These are phyloP conservation scores for Phengaris alcon DNA, from an alignment of 2,888 invertebrate species.

Conservation along the genomic window DNA sequence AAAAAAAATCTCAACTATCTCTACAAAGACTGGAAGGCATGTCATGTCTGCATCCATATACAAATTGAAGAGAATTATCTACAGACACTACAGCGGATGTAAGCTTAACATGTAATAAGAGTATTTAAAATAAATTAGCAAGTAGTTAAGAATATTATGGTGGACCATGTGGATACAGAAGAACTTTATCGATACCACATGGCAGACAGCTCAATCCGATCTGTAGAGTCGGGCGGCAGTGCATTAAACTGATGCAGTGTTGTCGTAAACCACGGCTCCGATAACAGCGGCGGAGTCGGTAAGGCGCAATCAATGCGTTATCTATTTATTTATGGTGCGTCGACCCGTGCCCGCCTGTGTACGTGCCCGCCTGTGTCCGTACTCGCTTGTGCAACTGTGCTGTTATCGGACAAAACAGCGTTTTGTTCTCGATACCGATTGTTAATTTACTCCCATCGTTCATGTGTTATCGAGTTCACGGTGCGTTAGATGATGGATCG, in stretches of 20 bases:
- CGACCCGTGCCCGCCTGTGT: conserved; percentile 53
- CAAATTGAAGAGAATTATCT: too few relatives aligned
- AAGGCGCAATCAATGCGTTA: conserved; percentile 61
- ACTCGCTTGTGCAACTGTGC: not conserved
- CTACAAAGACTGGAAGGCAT: too few relatives aligned
- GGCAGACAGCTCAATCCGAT: not conserved
- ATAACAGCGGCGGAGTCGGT: conserved; percentile 14
- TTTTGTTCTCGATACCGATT: conserved; percentile 31
- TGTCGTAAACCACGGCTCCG: not conserved
- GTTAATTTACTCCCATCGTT: conserved; percentile 11
- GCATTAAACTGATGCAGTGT: not conserved
- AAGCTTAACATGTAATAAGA: too few relatives aligned
- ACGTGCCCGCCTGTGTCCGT: conserved; percentile 1
- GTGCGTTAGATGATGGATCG: not conserved
- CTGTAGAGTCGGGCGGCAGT: not conserved
- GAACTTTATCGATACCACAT: not conserved
- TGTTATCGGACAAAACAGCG: conserved; percentile 13
- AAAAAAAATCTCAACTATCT: too few relatives aligned
- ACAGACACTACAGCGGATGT: too few relatives aligned
- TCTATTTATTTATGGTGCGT: conserved; percentile 63
- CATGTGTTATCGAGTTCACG: not conserved
- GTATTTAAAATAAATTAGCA: too few relatives aligned
- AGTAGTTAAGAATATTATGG: too few relatives aligned
- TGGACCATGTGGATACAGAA: too few relatives aligned
- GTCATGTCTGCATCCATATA: too few relatives aligned